Conservation (phyloP, 2,797 vertebrate genomes). For the Mycteria americana region DNA sequence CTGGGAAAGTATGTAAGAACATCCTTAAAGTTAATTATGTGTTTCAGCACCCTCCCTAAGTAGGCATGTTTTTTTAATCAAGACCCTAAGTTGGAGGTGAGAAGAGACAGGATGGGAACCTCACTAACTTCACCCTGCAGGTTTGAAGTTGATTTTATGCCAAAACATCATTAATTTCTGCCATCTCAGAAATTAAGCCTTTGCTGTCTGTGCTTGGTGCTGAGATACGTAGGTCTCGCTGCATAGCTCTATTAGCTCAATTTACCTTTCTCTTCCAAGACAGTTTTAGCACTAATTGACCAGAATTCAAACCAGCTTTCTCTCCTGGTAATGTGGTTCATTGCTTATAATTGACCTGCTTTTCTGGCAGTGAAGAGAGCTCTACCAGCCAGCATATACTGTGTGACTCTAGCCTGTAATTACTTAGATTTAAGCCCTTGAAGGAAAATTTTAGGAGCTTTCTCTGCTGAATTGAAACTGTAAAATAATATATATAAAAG, state of each 20-base stretch:
- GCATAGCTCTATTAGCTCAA: slow-evolving; percentile 16
- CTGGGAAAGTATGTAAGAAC: neutral
- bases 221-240: neutral
- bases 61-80: neutral
- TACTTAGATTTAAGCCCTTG: neutral
- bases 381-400: slow-evolving; percentile 10
- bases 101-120: neutral
- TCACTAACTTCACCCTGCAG: neutral
- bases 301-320: slow-evolving; percentile 39
- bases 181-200: neutral
- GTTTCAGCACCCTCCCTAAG: neutral
- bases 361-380: slow-evolving; percentile 36
- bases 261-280: slow-evolving; percentile 28
- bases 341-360: slow-evolving; percentile 42
- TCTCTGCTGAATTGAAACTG: neutral
- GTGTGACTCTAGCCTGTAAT: neutral
- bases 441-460: slow-evolving; percentile 38
- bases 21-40: neutral
- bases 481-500: neutral
- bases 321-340: slow-evolving; percentile 15
- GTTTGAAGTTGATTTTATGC: neutral
- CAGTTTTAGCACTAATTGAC: slow-evolving; percentile 35
- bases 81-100: neutral
- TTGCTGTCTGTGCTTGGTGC: neutral
- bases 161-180: slow-evolving; percentile 11